Percentiles rank a stretch among this genome's conserved stretches.
phyloP scores from a whole-genome alignment of 1,140 invertebrate species.

The Cardiocondyla obscurior region DNA sequence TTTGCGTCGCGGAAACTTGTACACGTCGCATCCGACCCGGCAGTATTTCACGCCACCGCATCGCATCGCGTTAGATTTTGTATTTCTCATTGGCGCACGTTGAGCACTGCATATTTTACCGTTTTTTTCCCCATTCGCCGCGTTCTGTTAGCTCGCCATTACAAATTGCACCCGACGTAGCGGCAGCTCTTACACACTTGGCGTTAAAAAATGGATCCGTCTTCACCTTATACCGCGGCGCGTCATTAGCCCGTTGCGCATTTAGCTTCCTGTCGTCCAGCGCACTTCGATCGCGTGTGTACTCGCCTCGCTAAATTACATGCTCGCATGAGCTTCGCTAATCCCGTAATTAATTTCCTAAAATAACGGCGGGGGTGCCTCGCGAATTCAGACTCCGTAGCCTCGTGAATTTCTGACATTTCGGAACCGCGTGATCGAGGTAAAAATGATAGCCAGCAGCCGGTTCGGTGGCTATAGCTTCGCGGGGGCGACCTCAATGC shows the following conservation, averaged over 20 bases:
- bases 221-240: neutral
- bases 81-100: neutral
- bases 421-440: neutral
- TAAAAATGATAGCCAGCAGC: neutral
- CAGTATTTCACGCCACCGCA: neutral
- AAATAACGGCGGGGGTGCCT: neutral
- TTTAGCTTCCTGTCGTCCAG: slow-evolving; percentile 42
- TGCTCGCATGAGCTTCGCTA: slow-evolving; percentile 1
- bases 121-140: neutral
- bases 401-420: neutral
- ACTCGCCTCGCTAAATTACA: slow-evolving; percentile 43
- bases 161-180: slow-evolving; percentile 3
- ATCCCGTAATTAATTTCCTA: slow-evolving; percentile 56
- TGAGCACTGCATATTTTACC: neutral
- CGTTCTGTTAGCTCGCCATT: neutral
- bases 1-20: slow-evolving; percentile 19
- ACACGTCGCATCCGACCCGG: neutral
- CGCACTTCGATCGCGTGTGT: slow-evolving; percentile 49
- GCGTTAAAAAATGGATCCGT: slow-evolving; percentile 23
- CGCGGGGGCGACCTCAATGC: slow-evolving; percentile 5
- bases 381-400: slow-evolving; percentile 16
- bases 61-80: neutral
- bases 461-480: neutral
- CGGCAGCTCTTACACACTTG: neutral
- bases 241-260: slow-evolving; percentile 25